Evolutionary conservation across 2,888 invertebrate genomes (phyloP).

Genomic region (Psylliodes chrysocephalus): DNA sequence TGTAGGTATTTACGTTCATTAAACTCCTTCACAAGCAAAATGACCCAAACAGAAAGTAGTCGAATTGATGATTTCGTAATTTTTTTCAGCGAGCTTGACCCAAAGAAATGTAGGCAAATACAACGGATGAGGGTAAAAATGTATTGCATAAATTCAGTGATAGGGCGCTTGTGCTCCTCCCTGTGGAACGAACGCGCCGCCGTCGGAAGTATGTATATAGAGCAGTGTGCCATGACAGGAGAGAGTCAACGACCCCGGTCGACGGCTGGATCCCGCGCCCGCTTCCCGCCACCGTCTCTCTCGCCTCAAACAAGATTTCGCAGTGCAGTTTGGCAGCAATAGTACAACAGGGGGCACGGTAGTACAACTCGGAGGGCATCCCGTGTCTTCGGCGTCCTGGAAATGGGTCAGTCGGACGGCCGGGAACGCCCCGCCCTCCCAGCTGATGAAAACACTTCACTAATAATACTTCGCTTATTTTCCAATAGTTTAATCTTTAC

Average conservation of each 20-base stretch:
- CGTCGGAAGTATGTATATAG: constrained; percentile 53
- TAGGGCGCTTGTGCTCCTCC: constrained; percentile 45
- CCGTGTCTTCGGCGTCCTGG: constrained; percentile 55
- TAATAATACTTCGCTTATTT: constrained; percentile 45
- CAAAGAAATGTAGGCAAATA: constrained; percentile 13
- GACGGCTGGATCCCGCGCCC: constrained; percentile 37
- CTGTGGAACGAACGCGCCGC: constrained; percentile 49
- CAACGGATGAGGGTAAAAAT: constrained; percentile 22
- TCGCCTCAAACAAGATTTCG: constrained; percentile 37
- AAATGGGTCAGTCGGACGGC: constrained; percentile 57
- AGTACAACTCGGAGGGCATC: constrained; percentile 40
- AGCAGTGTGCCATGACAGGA: constrained; percentile 59
- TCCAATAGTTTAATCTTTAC: constrained; percentile 47
- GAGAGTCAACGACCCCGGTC: constrained; percentile 45
- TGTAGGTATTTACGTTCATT: no score
- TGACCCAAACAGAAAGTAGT: background rate
- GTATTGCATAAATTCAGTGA: constrained; percentile 47
- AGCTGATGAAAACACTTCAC: constrained; percentile 49
- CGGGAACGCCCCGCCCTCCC: constrained; percentile 48
- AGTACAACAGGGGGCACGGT: constrained; percentile 37
- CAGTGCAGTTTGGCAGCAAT: constrained; percentile 44
- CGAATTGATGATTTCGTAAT: background rate
- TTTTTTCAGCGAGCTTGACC: constrained; percentile 21
- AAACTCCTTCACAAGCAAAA: no score
- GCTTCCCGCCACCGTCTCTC: constrained; percentile 45